Conservation (phyloP, 2,888 invertebrate species). For the Drosophila mayaguana region DNA sequence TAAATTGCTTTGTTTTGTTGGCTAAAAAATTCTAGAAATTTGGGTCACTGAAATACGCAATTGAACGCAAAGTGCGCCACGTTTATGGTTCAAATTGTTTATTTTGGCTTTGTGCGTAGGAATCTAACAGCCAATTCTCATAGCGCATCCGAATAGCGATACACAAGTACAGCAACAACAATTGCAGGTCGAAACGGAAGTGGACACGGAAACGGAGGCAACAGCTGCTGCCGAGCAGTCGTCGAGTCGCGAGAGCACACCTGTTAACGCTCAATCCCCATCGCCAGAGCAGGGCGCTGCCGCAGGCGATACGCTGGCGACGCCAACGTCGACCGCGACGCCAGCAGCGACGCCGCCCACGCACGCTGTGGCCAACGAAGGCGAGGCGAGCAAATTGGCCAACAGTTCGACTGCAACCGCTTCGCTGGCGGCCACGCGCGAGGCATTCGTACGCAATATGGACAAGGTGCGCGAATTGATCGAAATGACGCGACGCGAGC, state of each 20-base stretch:
- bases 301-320: background rate
- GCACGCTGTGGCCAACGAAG: conserved; percentile 42
- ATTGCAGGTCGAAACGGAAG: conserved; percentile 66
- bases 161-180: conserved; percentile 23
- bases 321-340: conserved; percentile 11
- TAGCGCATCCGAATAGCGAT: background rate
- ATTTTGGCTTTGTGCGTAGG: conserved; percentile 5
- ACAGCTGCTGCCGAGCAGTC: conserved; percentile 17
- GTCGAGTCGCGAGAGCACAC: conserved; percentile 80
- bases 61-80: conserved; percentile 28
- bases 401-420: conserved; percentile 67
- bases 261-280: conserved; percentile 69
- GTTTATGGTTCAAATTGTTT: background rate
- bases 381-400: conserved; percentile 49
- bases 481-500: conserved; percentile 72
- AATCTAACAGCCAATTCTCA: conserved; percentile 11
- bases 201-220: conserved; percentile 53
- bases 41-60: conserved; percentile 12
- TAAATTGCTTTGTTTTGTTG: background rate
- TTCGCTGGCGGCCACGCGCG: conserved; percentile 74
- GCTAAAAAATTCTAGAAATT: conserved; percentile 1
- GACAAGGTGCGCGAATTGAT: conserved; percentile 84
- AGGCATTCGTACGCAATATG: conserved; percentile 78
- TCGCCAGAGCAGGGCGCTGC: conserved; percentile 2
- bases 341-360: conserved; percentile 46